These are phyloP conservation scores for Beroe forskalii DNA, from an alignment of 37 sponge, comb jelly and placozoan species.

Conservation along the genomic window DNA sequence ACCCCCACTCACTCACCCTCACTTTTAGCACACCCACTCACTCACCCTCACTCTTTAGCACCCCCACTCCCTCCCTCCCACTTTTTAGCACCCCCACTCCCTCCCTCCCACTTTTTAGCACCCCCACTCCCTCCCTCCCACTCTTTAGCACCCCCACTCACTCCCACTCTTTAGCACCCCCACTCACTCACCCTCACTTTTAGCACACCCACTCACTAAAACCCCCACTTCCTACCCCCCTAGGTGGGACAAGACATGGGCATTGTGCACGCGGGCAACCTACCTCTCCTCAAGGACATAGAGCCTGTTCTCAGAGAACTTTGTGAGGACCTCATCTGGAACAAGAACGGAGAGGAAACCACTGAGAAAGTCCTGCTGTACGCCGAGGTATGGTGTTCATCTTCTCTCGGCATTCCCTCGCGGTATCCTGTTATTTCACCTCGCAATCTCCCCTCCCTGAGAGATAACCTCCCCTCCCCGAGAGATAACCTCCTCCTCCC, in stretches of 20 bases:
- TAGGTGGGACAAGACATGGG: slow-evolving; percentile 99
- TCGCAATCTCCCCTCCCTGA: too few species aligned
- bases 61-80: not conserved
- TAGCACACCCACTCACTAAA: too few species aligned
- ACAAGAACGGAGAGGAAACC: slow-evolving; percentile 71
- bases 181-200: too few species aligned
- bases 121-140: not conserved
- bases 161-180: not conserved
- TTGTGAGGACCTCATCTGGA: slow-evolving; percentile 90
- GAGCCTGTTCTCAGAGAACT: slow-evolving; percentile 73
- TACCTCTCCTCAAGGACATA: slow-evolving; percentile 94
- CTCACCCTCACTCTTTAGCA: not conserved
- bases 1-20: not conserved
- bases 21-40: not conserved
- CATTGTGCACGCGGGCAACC: slow-evolving; percentile 97
- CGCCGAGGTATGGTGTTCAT: slow-evolving; percentile 77
- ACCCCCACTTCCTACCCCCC: too few species aligned
- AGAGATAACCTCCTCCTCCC: too few species aligned
- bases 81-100: not conserved
- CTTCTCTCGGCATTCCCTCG: too few species aligned
- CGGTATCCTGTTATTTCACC: too few species aligned
- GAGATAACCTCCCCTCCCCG: too few species aligned
- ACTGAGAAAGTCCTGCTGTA: slow-evolving; percentile 94
- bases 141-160: not conserved
- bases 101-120: not conserved